phyloP scores from a whole-genome alignment of 2,113 vertebrate genomes.

The Laticauda colubrina region DNA sequence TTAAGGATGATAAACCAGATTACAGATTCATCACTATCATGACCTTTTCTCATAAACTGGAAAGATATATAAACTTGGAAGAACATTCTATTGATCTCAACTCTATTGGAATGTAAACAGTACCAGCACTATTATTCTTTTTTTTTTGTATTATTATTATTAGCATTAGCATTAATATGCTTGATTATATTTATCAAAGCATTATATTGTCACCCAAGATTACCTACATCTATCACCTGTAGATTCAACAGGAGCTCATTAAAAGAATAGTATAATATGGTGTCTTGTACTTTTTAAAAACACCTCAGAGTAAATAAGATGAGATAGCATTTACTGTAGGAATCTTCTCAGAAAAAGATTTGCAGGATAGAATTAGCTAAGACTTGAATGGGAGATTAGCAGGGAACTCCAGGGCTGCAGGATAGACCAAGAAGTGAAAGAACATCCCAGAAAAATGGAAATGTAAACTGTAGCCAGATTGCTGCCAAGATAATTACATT shows the following conservation, averaged over 20 bases:
- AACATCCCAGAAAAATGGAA: not conserved
- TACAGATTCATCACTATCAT: not conserved
- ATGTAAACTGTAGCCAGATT: not conserved
- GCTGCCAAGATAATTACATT: not conserved
- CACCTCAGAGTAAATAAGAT: not conserved
- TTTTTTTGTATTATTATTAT: too few species aligned
- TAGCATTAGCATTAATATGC: too few species aligned
- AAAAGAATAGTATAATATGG: not conserved
- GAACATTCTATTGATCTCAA: not conserved
- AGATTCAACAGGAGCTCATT: not conserved
- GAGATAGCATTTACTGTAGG: not conserved
- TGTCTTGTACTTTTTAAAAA: not conserved
- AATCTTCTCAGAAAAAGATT: not conserved
- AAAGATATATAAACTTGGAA: not conserved
- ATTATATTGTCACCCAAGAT: not conserved
- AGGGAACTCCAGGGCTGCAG: not conserved
- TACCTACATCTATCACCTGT: not conserved
- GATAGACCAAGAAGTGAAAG: not conserved
- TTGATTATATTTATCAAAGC: not conserved
- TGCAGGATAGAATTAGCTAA: not conserved
- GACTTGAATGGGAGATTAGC: not conserved
- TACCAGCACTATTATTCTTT: not conserved
- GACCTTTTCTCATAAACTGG: not conserved
- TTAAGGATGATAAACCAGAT: not conserved
- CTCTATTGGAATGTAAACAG: not conserved